A percentile compares a stretch with the other conserved stretches of the same genome.
Evolutionary conservation across 2,888 invertebrate species (phyloP).

Genomic region (Heteromyza rotundicornis): DNA sequence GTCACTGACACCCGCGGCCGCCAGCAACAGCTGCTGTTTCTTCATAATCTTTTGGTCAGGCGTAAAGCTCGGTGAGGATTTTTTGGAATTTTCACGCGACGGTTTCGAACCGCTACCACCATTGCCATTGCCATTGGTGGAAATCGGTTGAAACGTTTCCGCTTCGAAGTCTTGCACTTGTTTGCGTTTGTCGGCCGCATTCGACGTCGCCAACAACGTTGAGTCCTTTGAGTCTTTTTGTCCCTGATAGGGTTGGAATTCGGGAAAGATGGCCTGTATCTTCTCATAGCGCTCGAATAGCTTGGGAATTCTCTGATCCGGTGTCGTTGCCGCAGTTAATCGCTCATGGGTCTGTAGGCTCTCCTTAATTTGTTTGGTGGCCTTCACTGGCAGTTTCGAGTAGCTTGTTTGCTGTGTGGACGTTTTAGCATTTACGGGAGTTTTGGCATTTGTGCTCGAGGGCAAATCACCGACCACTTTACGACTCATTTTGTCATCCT

Average conservation of each 20-base stretch:
- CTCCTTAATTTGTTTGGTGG: constrained; percentile 61
- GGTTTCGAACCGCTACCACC: constrained; percentile 44
- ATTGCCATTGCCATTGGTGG: constrained; percentile 7
- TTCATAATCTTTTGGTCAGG: constrained; percentile 54
- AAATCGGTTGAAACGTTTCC: constrained; percentile 34
- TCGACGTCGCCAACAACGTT: constrained; percentile 15
- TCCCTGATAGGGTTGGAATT: constrained; percentile 66
- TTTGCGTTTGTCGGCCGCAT: constrained; percentile 28
- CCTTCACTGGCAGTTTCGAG: constrained; percentile 55
- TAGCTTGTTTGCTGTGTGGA: constrained; percentile 34
- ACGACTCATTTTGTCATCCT: constrained; percentile 43
- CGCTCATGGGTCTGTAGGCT: constrained; percentile 30
- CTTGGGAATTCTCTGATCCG: constrained; percentile 69
- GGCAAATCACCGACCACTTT: constrained; percentile 49
- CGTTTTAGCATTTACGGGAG: background rate
- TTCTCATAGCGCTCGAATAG: constrained; percentile 77
- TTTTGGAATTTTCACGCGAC: constrained; percentile 60
- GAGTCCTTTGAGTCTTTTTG: constrained; percentile 41
- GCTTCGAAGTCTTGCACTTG: constrained; percentile 44
- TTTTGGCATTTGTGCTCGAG: constrained; percentile 10
- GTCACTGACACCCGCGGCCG: constrained; percentile 45
- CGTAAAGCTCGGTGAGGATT: constrained; percentile 52
- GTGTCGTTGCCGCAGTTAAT: constrained; percentile 21
- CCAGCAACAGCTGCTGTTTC: constrained; percentile 53
- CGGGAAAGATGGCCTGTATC: constrained; percentile 79